Evolutionary conservation across 2,113 vertebrate species (phyloP), one percentile per base, ranked within the genome.

Genomic region (Eolophus roseicapilla): DNA sequence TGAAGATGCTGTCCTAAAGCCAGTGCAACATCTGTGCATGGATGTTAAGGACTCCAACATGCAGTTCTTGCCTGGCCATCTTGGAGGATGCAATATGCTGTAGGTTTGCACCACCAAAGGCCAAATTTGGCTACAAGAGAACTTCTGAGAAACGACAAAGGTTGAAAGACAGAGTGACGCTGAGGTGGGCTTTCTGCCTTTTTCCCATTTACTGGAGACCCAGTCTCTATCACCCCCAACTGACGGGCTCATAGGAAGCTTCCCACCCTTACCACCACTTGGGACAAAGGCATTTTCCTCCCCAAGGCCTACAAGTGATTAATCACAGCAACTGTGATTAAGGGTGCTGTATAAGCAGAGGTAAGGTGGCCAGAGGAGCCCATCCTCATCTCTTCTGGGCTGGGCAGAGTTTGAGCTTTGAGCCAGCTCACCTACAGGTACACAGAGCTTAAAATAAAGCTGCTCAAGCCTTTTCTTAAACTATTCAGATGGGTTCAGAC

Each of bases 21-120:
- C 3, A 3, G 43, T 37, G 25, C 49, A 35, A 24, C 0, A 1
- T 43, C 71, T 49, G 27, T 28, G 19, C 21, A 33, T 1, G 27
- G 49, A 49, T 64, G 25, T 55, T 16, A 16, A 23, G 20, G 27
- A 43, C 35, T 57, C 27, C 0, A 0, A 17, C 49, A 55, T 2
- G 25, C 31, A 63, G 79, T 29, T 55, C 29, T 35, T 77, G 64
- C 47, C 47, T 31, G 44, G 3, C 29, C 35, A 43, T 27, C 29
- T 37, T 63, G 41, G 29, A 13, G 70, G 78, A 52, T 60, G 52
- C 23, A 17, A 53, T n/a, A 46, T 1, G 16, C 46, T 53, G 23
- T 28, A 39, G 28, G 33, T 76, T 52, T 76, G 46, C 39, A 29
- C 47, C 39, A 62, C 33, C 39, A 53, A 69, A 67, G 78, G 35